Base-by-base conservation (phyloP, 2,797 vertebrate species). In the Acanthurus leucopareius region DNA sequence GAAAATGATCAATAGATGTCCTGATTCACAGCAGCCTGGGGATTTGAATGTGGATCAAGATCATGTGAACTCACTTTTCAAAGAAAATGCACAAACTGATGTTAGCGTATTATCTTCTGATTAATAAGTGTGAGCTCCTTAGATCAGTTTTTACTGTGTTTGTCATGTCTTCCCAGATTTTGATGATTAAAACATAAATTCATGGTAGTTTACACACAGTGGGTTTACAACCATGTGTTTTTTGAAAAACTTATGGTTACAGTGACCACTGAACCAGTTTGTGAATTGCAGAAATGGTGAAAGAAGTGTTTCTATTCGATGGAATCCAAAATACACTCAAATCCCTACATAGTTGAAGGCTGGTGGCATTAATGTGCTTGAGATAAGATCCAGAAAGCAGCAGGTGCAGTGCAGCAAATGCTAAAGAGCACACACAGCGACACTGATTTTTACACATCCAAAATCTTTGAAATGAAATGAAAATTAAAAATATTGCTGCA, bases 401-500 rank as follows among this genome's bases (percentile, higher is more conserved):
- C 61, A 19, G 68, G 74, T 82, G 80, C 80, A 77, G 66, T 56
- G 72, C 74, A 84, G 77, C 75, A 80, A 52, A 1, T 73, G 64
- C 69, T 70, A 80, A 83, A 82, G 75, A 81, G 80, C 75, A 78
- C 81, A 83, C 69, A 79, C 52, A 57, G 71, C 32, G 32, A 85
- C 84, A 85, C 15, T 77, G 75, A 85, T 78, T 83, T 83, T 1
- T 5, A 82, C 78, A 62, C 80, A 82, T 69, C 80, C 82, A 75
- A 82, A 82, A 84, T 73, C 80, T 69, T 38, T 28, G 10, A 53
- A 69, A 76, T 75, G 13, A 64, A 52, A 65, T 38, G 1, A 40
- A 48, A 53, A 17, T 65, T 16, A 13, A 15, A 59, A 25, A 44
- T n/a, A 19, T 28, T 0, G 5, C 10, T 15, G 7, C 32, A 53